These are phyloP conservation scores for Andrena haemorrhoa DNA, from an alignment of 2,888 invertebrate genomes.

Conservation along the genomic window DNA sequence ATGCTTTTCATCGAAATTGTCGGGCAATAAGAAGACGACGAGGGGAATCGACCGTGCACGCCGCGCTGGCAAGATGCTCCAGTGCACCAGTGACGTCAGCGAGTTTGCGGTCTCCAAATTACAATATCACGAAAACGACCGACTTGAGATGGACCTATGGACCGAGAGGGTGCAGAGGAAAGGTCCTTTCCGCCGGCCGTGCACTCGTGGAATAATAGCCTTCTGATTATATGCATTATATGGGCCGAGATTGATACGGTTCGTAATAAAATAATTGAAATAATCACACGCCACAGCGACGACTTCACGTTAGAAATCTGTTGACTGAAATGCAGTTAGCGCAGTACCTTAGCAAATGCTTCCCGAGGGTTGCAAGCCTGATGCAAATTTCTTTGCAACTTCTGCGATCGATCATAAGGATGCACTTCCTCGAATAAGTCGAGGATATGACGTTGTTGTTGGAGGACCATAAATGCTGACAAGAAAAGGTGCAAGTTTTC, in stretches of 20 bases:
- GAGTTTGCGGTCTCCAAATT: slow-evolving; percentile 80
- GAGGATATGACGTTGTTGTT: neutral
- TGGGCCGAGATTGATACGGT: slow-evolving; percentile 78
- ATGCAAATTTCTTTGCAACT: neutral
- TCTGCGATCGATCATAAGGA: neutral
- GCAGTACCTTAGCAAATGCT: neutral
- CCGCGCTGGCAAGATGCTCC: slow-evolving; percentile 77
- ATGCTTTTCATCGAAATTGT: slow-evolving; percentile 72
- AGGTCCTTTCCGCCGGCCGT: slow-evolving; percentile 59
- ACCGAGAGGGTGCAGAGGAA: slow-evolving; percentile 34
- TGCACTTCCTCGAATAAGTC: neutral
- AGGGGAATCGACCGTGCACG: slow-evolving; percentile 22
- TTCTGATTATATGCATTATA: slow-evolving; percentile 81
- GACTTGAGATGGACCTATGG: slow-evolving; percentile 50
- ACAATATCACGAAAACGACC: slow-evolving; percentile 81
- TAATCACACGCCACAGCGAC: slow-evolving; percentile 78
- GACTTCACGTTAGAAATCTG: slow-evolving; percentile 59
- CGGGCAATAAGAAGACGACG: slow-evolving; percentile 41
- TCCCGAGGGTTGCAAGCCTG: neutral
- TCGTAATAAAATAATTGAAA: slow-evolving; percentile 83
- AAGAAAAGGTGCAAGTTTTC: neutral
- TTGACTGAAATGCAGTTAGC: slow-evolving; percentile 31
- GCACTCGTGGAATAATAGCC: slow-evolving; percentile 75
- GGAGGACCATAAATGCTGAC: neutral
- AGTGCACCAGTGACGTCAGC: slow-evolving; percentile 74